Conservation (phyloP, 2,888 invertebrate genomes). For the Dione vanillae region DNA sequence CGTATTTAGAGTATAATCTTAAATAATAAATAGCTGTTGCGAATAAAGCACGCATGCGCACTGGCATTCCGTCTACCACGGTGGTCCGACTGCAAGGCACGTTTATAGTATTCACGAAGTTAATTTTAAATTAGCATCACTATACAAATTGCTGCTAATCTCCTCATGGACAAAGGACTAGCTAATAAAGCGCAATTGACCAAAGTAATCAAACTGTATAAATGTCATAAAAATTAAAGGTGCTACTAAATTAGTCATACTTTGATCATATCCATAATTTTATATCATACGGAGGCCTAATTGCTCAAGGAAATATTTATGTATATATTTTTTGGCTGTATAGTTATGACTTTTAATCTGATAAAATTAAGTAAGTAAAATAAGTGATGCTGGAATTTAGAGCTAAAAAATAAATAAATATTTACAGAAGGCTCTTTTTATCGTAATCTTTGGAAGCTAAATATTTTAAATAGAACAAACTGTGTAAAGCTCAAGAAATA, state of each 20-base stretch:
- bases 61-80: conserved; percentile 54
- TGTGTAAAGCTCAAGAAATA: no score
- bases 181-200: conserved; percentile 54
- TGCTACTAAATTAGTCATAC: conserved; percentile 1
- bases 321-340: conserved; percentile 75
- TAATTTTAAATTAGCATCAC: conserved; percentile 80
- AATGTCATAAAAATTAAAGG: conserved; percentile 17
- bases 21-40: conserved; percentile 56
- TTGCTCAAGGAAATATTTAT: conserved; percentile 56
- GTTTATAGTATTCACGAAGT: conserved; percentile 80
- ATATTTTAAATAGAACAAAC: no score
- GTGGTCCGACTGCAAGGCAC: conserved; percentile 76
- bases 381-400: conserved; percentile 55
- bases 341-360: background rate
- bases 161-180: conserved; percentile 60
- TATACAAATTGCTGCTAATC: conserved; percentile 74
- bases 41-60: conserved; percentile 54
- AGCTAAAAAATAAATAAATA: no score
- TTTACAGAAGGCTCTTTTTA: no score
- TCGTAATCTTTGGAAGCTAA: no score
- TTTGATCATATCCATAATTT: conserved; percentile 15
- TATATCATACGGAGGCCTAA: conserved; percentile 47
- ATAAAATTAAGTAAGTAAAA: conserved; percentile 66
- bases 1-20: conserved; percentile 51
- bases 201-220: conserved; percentile 16